Evolutionary conservation across 1,140 invertebrate species (phyloP), one percentile per base, ranked within the genome.

Genomic region (Cotesia typhae): DNA sequence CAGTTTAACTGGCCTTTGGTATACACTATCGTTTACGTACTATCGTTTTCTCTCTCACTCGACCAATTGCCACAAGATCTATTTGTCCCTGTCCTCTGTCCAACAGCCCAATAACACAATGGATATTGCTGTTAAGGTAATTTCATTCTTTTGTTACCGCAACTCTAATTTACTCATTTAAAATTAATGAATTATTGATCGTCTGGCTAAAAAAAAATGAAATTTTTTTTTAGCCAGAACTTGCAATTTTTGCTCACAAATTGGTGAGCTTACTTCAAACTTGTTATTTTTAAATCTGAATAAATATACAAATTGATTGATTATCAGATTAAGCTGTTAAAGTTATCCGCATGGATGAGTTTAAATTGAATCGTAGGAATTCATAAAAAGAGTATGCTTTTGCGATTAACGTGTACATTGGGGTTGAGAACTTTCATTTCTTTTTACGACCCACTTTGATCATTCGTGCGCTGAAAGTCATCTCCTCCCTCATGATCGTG

Each of bases 1-100:
- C 85, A 85, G 84, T 87, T 87, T 83, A 87, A 86, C 84, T 85
- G 83, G 81, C 78, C 82, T 83, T 82, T 71, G 81, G 78, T 79
- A 74, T 60, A 47, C 51, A 66, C 51, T 82, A 76, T 79, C 78
- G 84, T 83, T 79, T 20, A 28, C 17, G 57, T 47, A 47, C 41
- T 14, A 59, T 59, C 57, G 20, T 59, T 59, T 59, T 17, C 57
- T 28, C 57, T 4, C 20, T 59, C 28, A 59, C 41, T 47, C 41
- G 10, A 47, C 41, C 41, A 47, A 47, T 47, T 47, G 41, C 41
- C 10, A 47, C 41, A 10, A 47, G 41, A 47, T 47, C 41, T 47
- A 47, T 47, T 47, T 47, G 41, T 10, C 41, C 41, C 41, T 47
- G 41, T 47, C 41, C 41, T 9, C 41, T 10, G 41, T 47, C 41